Evolutionary conservation across 30 jellyfish, hydroid and myxozoan species (phyloP).

Genomic region (Turritopsis rubra): DNA sequence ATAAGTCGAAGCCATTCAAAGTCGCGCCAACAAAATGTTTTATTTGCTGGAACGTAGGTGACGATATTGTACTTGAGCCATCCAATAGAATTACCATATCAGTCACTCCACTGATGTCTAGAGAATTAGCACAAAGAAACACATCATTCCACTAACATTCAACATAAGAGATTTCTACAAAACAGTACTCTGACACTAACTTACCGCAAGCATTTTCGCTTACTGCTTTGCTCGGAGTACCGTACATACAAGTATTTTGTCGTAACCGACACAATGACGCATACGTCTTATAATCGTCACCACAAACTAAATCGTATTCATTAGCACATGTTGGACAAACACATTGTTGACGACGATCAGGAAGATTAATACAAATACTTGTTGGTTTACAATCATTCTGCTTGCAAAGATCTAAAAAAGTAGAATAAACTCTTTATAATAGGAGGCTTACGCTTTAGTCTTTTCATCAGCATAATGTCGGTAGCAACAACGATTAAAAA

Average conservation of each 20-base stretch:
- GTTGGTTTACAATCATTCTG: constrained; percentile 36
- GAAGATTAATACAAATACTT: constrained; percentile 42
- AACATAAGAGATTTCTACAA: not conserved
- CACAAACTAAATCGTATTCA: constrained; percentile 62
- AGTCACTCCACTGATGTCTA: constrained; percentile 47
- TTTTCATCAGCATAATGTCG: too few species aligned
- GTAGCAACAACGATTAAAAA: not conserved
- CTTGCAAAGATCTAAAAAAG: constrained; percentile 46
- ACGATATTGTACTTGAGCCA: constrained; percentile 36
- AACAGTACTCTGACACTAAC: too few species aligned
- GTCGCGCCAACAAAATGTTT: constrained; percentile 34
- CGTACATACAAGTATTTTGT: constrained; percentile 41
- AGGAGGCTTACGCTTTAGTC: too few species aligned
- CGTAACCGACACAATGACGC: constrained; percentile 75
- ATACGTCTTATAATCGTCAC: constrained; percentile 65
- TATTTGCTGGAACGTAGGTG: constrained; percentile 23
- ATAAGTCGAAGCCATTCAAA: constrained; percentile 32
- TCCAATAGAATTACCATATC: constrained; percentile 71
- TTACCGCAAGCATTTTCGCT: constrained; percentile 61
- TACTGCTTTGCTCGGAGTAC: constrained; percentile 18
- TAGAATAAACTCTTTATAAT: too few species aligned
- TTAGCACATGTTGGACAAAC: constrained; percentile 67
- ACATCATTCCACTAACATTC: not conserved
- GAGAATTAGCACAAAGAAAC: not conserved
- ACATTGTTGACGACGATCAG: constrained; percentile 70